These are phyloP conservation scores for Boloria euphrosyne DNA, from an alignment of 2,888 invertebrate genomes.

Conservation along the genomic window DNA sequence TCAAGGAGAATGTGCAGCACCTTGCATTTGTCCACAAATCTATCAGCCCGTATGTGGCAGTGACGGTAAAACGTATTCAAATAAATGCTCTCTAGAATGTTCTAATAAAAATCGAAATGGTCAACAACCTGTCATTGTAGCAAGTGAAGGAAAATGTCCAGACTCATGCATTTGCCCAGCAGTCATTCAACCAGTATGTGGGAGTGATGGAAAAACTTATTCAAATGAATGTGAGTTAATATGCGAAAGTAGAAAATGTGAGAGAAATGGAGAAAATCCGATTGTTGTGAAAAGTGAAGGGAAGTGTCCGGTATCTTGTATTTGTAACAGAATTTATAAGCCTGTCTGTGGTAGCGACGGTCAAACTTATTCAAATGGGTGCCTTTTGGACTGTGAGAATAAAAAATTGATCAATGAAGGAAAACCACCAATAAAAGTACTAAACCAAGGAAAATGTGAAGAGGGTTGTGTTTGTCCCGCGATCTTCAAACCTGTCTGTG, in stretches of 20 bases:
- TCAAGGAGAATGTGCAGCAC: slow-evolving; percentile 32
- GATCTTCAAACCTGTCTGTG: slow-evolving; percentile 38
- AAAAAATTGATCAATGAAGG: slow-evolving; percentile 25
- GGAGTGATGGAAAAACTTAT: slow-evolving; percentile 63
- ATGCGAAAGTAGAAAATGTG: slow-evolving; percentile 38
- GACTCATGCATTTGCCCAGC: slow-evolving; percentile 27
- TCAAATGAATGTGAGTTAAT: slow-evolving; percentile 59
- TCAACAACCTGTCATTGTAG: slow-evolving; percentile 10
- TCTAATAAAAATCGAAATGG: slow-evolving; percentile 34
- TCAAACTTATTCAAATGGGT: slow-evolving; percentile 38
- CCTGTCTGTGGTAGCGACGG: slow-evolving; percentile 42
- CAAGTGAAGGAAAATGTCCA: slow-evolving; percentile 29
- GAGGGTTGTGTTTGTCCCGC: slow-evolving; percentile 39
- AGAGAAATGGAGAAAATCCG: slow-evolving; percentile 23
- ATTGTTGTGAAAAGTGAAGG: slow-evolving; percentile 40
- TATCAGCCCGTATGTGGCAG: slow-evolving; percentile 47
- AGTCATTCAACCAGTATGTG: slow-evolving; percentile 43
- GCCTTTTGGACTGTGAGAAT: slow-evolving; percentile 43
- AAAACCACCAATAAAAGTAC: slow-evolving; percentile 15
- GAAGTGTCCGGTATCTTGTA: slow-evolving; percentile 41
- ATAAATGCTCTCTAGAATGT: slow-evolving; percentile 36
- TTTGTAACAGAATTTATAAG: slow-evolving; percentile 37
- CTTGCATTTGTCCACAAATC: slow-evolving; percentile 27
- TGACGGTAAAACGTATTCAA: slow-evolving; percentile 38
- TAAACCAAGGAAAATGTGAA: slow-evolving; percentile 22